A percentile compares a stretch with the other conserved stretches of the same genome.
phyloP scores from a whole-genome alignment of 1,140 invertebrate species.

The Drosophila saltans region DNA sequence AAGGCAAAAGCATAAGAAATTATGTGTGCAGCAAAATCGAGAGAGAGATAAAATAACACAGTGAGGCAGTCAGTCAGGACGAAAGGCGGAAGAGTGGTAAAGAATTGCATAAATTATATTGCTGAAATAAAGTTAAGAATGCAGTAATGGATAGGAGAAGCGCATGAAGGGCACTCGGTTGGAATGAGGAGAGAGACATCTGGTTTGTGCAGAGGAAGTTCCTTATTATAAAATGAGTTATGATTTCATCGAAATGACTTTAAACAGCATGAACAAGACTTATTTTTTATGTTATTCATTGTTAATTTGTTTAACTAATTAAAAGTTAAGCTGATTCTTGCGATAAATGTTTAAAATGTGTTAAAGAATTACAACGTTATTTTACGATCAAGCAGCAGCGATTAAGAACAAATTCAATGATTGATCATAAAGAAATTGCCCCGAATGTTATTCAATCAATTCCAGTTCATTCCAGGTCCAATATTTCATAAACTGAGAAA shows the following conservation, averaged over 20 bases:
- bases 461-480: too few relatives aligned
- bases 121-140: constrained; percentile 21
- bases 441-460: too few relatives aligned
- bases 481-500: neutral
- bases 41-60: neutral
- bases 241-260: constrained; percentile 6
- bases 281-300: too few relatives aligned
- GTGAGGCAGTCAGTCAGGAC: neutral
- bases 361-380: too few relatives aligned
- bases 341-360: too few relatives aligned
- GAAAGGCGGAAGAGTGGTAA: neutral
- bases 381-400: too few relatives aligned
- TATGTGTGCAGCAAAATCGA: neutral
- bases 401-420: too few relatives aligned
- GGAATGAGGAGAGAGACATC: neutral
- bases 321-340: too few relatives aligned
- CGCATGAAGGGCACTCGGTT: constrained; percentile 1
- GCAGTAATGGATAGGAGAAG: neutral
- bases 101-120: constrained; percentile 46
- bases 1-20: constrained; percentile 3
- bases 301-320: too few relatives aligned
- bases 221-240: constrained; percentile 25
- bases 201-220: neutral
- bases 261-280: neutral
- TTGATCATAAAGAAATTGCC: too few relatives aligned